These are phyloP conservation scores for Imbricaverruca yamaguchii DNA, from an alignment of 2,888 invertebrate species.

Conservation along the genomic window DNA sequence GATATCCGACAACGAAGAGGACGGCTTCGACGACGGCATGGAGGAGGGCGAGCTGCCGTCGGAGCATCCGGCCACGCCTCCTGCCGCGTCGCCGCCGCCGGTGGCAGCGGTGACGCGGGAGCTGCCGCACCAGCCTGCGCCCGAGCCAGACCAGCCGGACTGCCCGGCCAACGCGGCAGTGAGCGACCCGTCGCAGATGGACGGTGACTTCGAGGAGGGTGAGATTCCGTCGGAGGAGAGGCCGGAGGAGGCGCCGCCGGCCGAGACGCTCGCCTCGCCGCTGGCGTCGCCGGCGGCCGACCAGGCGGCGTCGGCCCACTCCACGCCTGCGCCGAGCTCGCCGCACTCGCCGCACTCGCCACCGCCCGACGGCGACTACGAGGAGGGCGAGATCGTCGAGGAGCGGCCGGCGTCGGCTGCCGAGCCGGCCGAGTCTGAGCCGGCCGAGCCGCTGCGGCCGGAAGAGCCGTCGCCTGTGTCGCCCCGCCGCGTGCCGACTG, in stretches of 20 bases:
- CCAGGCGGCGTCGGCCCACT: too few species aligned
- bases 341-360: not conserved
- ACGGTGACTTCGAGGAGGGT: conserved; percentile 29
- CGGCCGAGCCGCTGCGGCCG: too few species aligned
- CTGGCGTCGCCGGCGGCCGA: not conserved
- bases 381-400: conserved; percentile 15
- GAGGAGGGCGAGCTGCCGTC: conserved; percentile 28
- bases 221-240: not conserved
- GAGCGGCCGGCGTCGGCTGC: not conserved
- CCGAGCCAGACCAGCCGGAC: conserved; percentile 25
- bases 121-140: conserved; percentile 29
- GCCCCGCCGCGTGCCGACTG: too few species aligned
- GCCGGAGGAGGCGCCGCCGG: not conserved
- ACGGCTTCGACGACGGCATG: conserved; percentile 20
- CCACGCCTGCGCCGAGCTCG: too few species aligned
- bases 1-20: conserved; percentile 11
- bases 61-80: conserved; percentile 28
- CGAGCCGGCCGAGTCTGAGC: not conserved
- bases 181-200: conserved; percentile 20
- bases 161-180: conserved; percentile 1
- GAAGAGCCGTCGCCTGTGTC: not conserved
- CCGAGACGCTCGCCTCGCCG: not conserved
- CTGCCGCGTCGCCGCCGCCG: conserved; percentile 29
- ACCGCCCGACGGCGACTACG: not conserved
- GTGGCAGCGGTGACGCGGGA: conserved; percentile 23